Percentiles rank a stretch among this genome's conserved stretches.
phyloP scores from a whole-genome alignment of 2,797 vertebrate genomes.

The Enteromius radiatus region DNA sequence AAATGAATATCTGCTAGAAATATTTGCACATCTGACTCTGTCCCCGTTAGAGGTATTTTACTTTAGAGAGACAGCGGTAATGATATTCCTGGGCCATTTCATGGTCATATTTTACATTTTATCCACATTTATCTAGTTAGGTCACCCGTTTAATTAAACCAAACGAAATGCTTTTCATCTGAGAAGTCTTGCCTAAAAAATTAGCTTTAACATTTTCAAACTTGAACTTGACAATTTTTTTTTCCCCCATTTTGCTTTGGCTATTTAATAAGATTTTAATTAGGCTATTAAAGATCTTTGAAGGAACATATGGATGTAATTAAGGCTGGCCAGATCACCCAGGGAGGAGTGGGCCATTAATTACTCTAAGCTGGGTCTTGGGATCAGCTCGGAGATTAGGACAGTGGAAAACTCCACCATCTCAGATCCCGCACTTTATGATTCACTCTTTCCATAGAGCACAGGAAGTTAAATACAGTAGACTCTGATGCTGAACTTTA shows the following conservation, averaged over 20 bases:
- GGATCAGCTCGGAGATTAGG: constrained; percentile 68
- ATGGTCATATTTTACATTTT: constrained; percentile 69
- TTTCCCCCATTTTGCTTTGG: constrained; percentile 67
- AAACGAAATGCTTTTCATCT: constrained; percentile 62
- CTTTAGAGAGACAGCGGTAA: constrained; percentile 66
- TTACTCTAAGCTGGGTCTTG: constrained; percentile 73
- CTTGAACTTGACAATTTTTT: constrained; percentile 63
- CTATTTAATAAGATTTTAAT: constrained; percentile 81
- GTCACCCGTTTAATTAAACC: constrained; percentile 60
- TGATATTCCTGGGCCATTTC: constrained; percentile 68
- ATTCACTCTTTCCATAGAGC: constrained; percentile 54
- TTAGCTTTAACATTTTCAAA: constrained; percentile 31
- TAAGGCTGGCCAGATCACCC: constrained; percentile 73
- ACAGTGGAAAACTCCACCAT: constrained; percentile 20
- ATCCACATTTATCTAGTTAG: constrained; percentile 61
- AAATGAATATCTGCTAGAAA: constrained; percentile 72
- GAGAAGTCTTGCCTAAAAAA: constrained; percentile 63
- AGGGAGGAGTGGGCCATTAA: constrained; percentile 76
- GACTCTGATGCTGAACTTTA: constrained; percentile 7
- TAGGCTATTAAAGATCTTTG: constrained; percentile 80
- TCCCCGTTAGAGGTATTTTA: constrained; percentile 65
- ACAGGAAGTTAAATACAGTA: neutral
- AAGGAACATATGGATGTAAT: constrained; percentile 80
- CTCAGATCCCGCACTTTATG: constrained; percentile 20
- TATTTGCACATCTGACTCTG: constrained; percentile 71